Evolutionary conservation across 2,113 vertebrate species (phyloP).

Genomic region (Plecturocebus donacophilus): DNA sequence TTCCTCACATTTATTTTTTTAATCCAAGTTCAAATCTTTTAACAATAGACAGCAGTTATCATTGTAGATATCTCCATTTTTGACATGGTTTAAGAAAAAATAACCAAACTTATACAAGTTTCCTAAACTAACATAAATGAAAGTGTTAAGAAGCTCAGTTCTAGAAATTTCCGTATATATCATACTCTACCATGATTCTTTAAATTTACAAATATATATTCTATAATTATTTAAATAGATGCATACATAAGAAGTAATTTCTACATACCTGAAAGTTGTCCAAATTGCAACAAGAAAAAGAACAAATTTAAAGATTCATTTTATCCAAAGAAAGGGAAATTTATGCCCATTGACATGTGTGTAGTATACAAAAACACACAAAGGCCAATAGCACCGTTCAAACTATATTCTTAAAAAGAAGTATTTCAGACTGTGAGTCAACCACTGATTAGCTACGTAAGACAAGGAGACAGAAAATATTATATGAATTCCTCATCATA

Average conservation of each 20-base stretch:
- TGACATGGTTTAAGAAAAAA: not conserved
- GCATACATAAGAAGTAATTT: not conserved
- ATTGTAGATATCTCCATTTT: not conserved
- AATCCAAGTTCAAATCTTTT: not conserved
- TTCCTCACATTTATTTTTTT: not conserved
- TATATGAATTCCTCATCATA: not conserved
- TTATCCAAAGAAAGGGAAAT: not conserved
- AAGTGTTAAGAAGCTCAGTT: not conserved
- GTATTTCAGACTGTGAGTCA: not conserved
- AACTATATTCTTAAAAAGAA: not conserved
- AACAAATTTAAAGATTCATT: not conserved
- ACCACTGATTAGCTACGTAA: not conserved
- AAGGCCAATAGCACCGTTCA: not conserved
- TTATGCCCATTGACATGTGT: not conserved
- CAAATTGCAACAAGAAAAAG: not conserved
- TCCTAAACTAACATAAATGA: not conserved
- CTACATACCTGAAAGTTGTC: not conserved
- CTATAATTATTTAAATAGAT: slow-evolving; percentile 18
- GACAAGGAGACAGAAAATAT: not conserved
- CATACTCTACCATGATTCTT: not conserved
- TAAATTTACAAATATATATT: not conserved
- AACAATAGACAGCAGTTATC: not conserved
- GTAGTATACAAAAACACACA: not conserved
- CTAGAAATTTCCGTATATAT: not conserved
- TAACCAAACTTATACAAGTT: not conserved